Percentiles rank a stretch among this genome's conserved stretches.
Evolutionary conservation across 2,113 vertebrate genomes (phyloP).

Genomic region (Trachemys scripta): DNA sequence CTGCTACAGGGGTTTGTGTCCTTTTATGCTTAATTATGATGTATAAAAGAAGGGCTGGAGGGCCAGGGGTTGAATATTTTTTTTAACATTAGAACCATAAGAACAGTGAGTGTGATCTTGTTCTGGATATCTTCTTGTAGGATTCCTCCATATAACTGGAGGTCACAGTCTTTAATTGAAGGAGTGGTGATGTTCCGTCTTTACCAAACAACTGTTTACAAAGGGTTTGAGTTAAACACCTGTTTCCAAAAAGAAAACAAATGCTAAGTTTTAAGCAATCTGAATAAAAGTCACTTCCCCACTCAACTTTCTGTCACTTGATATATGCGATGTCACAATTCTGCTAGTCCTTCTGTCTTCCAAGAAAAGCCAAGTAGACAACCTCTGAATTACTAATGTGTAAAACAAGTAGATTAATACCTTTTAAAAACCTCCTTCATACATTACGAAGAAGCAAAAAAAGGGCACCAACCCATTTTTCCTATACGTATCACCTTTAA

Average conservation of each 20-base stretch:
- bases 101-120: background rate
- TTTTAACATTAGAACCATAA: background rate
- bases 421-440: background rate
- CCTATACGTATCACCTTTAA: background rate
- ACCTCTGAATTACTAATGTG: background rate
- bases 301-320: background rate
- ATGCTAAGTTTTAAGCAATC: background rate
- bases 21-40: background rate
- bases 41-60: background rate
- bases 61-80: background rate
- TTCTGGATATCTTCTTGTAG: background rate
- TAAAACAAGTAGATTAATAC: background rate
- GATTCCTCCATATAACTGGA: background rate
- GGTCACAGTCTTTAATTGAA: background rate
- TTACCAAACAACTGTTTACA: background rate
- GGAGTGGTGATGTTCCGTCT: background rate
- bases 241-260: background rate
- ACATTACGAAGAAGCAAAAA: background rate
- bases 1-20: no score
- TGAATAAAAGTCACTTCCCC: background rate
- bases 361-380: background rate
- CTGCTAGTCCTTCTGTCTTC: no score
- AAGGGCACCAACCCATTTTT: background rate
- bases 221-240: background rate
- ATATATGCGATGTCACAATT: background rate